Evolutionary conservation across 2,797 vertebrate species (phyloP).

Genomic region (Phrynocephalus forsythii): DNA sequence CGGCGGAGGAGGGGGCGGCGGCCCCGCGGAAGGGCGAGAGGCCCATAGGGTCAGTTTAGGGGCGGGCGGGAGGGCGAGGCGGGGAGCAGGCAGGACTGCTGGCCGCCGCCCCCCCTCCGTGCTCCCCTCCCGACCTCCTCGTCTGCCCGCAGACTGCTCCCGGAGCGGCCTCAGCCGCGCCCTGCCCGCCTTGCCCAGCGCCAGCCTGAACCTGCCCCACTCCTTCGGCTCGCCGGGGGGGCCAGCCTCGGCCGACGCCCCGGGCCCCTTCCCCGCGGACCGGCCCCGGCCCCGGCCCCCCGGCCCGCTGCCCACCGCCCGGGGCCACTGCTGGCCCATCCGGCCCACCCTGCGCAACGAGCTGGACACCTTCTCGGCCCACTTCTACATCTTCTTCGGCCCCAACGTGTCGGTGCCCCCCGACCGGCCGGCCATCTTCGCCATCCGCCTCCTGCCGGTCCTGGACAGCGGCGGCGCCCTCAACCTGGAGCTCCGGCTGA

Average conservation of each 20-base stretch:
- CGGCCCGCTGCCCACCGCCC: neutral
- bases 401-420: slow-evolving; percentile 94
- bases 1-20: no score
- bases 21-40: neutral
- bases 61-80: no score
- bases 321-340: slow-evolving; percentile 89
- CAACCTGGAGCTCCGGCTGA: slow-evolving; percentile 96
- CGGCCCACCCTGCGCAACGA: slow-evolving; percentile 95
- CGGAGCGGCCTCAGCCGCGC: slow-evolving; percentile 85
- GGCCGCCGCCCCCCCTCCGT: neutral
- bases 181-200: slow-evolving; percentile 75
- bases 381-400: slow-evolving; percentile 99
- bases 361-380: slow-evolving; percentile 97
- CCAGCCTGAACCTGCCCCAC: slow-evolving; percentile 94
- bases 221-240: slow-evolving; percentile 88
- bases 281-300: slow-evolving; percentile 64
- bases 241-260: slow-evolving; percentile 83
- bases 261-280: slow-evolving; percentile 71
- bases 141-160: slow-evolving; percentile 86
- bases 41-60: neutral
- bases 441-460: slow-evolving; percentile 93
- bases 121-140: neutral
- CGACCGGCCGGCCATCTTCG: slow-evolving; percentile 90
- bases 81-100: no score
- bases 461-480: slow-evolving; percentile 96